Conservation (phyloP, 2,888 invertebrate genomes). For the Malacosoma neustria region DNA sequence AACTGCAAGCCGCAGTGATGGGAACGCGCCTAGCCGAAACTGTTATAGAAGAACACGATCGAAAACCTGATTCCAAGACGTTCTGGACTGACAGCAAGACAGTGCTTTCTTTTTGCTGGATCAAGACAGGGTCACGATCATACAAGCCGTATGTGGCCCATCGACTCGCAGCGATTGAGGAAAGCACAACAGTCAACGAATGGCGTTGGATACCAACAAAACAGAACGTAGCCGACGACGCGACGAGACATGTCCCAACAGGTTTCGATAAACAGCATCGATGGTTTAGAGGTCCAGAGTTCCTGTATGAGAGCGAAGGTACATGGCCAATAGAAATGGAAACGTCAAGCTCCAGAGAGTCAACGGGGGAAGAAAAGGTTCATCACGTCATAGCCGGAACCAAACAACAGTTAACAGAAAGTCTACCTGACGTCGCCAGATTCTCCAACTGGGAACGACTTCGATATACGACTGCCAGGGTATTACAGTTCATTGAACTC, state of each 20-base stretch:
- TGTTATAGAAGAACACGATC: background rate
- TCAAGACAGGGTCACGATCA: background rate
- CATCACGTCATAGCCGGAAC: too few species aligned
- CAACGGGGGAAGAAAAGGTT: too few species aligned
- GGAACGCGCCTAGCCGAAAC: background rate
- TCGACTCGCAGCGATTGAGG: conserved; percentile 1
- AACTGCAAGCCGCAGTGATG: background rate
- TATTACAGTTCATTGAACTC: too few species aligned
- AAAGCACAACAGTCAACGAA: background rate
- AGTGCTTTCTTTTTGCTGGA: background rate
- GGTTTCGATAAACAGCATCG: background rate
- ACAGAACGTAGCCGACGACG: conserved; percentile 2
- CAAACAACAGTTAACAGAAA: too few species aligned
- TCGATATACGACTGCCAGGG: too few species aligned
- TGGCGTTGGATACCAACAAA: conserved; percentile 2
- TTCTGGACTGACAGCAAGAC: background rate
- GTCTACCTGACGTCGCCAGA: too few species aligned
- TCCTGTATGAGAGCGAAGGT: background rate
- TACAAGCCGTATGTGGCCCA: conserved; percentile 3
- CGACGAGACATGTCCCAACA: background rate
- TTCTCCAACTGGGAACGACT: too few species aligned
- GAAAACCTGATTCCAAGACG: background rate
- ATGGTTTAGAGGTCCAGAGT: background rate
- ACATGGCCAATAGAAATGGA: background rate
- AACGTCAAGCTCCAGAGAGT: too few species aligned